Conservation (phyloP, 30 jellyfish, hydroid and myxozoan genomes). For the Aurelia coerulea region DNA sequence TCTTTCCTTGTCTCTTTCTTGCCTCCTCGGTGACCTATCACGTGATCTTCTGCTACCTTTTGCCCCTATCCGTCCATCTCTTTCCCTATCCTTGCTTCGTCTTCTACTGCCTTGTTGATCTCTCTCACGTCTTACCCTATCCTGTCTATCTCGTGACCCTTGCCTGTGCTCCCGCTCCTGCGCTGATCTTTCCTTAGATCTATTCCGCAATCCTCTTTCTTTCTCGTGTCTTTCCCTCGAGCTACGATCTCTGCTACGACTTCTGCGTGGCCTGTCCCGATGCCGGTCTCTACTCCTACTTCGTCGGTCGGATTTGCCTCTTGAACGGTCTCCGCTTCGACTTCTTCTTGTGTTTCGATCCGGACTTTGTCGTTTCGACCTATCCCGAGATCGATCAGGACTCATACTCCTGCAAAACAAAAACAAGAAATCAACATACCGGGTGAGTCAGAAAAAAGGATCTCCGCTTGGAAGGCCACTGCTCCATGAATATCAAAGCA, state of each 20-base stretch:
- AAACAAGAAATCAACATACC: too few species aligned
- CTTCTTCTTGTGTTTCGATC: background rate
- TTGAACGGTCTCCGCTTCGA: background rate
- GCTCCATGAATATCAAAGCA: too few species aligned
- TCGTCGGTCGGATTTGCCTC: slow-evolving; percentile 11
- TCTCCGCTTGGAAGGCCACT: too few species aligned
- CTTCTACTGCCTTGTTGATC: slow-evolving; percentile 25
- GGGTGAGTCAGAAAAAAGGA: too few species aligned
- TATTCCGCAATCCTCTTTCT: slow-evolving; percentile 21
- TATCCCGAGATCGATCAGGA: slow-evolving; percentile 24
- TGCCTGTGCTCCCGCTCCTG: background rate
- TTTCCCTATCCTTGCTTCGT: slow-evolving; percentile 57
- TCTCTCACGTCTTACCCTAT: slow-evolving; percentile 2
- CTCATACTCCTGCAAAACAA: slow-evolving; percentile 22
- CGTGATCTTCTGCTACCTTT: slow-evolving; percentile 22
- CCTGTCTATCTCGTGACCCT: background rate
- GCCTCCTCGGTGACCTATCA: background rate
- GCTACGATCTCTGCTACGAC: slow-evolving; percentile 7
- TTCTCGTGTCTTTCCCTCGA: background rate
- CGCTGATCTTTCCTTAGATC: slow-evolving; percentile 29
- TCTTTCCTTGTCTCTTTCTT: slow-evolving; percentile 2
- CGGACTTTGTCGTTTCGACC: slow-evolving; percentile 17
- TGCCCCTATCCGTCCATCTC: background rate
- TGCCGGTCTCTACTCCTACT: slow-evolving; percentile 26
- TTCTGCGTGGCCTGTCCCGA: background rate